Evolutionary conservation across 1,140 invertebrate species (phyloP).

Genomic region (roundworm (Caenorhabditis elegans)): DNA sequence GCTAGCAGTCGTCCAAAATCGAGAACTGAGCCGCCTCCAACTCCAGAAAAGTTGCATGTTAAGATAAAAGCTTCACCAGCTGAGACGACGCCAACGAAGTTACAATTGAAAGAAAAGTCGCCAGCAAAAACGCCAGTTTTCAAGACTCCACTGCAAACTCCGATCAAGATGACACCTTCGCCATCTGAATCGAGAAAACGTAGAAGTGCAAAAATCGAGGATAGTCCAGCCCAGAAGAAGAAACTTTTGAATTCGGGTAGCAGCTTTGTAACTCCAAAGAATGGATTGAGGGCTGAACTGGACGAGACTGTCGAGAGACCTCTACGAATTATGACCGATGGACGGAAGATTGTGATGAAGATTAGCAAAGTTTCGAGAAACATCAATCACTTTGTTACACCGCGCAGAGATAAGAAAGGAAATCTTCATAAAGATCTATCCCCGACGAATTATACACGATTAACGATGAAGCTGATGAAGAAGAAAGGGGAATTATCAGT

Average conservation of each 20-base stretch:
- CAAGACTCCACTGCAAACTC: not conserved
- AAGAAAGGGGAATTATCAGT: not conserved
- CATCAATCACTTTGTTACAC: conserved; percentile 18
- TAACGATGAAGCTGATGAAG: not conserved
- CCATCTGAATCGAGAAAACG: not conserved
- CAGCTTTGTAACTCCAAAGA: not conserved
- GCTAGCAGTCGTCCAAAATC: not conserved
- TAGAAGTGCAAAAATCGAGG: not conserved
- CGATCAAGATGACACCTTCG: not conserved
- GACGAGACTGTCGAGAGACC: not conserved
- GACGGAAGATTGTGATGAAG: not conserved
- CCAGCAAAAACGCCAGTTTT: not conserved
- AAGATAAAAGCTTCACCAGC: no score
- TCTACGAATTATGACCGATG: not conserved
- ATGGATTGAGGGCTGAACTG: not conserved
- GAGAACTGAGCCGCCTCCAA: no score
- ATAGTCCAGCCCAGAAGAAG: not conserved
- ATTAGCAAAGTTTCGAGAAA: not conserved
- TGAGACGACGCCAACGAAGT: no score
- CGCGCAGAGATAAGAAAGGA: not conserved
- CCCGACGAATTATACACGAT: not conserved
- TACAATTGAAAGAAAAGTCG: no score
- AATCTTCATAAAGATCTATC: not conserved
- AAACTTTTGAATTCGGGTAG: not conserved
- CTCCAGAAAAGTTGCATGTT: no score